Evolutionary conservation across 2,113 vertebrate species (phyloP).

Genomic region (Meles meles): DNA sequence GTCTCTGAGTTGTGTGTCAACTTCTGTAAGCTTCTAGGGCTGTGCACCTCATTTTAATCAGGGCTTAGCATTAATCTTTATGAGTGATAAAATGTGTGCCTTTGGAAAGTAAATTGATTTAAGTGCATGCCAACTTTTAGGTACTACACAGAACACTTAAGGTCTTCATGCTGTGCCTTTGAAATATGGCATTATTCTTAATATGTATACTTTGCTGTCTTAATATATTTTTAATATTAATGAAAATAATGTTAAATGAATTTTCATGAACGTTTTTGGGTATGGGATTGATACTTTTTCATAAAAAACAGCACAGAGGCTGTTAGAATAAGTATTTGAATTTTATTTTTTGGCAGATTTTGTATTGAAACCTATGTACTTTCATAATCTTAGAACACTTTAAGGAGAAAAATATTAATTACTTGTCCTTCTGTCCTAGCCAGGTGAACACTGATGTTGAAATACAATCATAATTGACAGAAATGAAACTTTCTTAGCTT

Average conservation of each 20-base stretch:
- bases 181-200: neutral
- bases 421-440: neutral
- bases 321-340: neutral
- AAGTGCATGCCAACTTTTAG: neutral
- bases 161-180: neutral
- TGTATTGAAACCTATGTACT: neutral
- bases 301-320: neutral
- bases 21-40: neutral
- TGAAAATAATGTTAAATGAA: neutral
- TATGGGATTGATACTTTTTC: neutral
- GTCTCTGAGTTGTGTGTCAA: neutral
- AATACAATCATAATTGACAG: neutral
- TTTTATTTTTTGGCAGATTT: neutral
- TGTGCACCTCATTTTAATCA: neutral
- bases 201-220: neutral
- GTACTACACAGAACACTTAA: neutral
- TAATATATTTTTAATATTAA: neutral
- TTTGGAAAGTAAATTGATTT: constrained; percentile 31
- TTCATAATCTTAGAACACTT: neutral
- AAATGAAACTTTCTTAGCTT: neutral
- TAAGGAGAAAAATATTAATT: neutral
- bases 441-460: neutral
- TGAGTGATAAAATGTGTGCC: neutral
- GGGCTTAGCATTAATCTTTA: neutral
- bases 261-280: neutral